Evolutionary conservation across 1,140 invertebrate species (phyloP).

Genomic region (Neodiprion fabricii): DNA sequence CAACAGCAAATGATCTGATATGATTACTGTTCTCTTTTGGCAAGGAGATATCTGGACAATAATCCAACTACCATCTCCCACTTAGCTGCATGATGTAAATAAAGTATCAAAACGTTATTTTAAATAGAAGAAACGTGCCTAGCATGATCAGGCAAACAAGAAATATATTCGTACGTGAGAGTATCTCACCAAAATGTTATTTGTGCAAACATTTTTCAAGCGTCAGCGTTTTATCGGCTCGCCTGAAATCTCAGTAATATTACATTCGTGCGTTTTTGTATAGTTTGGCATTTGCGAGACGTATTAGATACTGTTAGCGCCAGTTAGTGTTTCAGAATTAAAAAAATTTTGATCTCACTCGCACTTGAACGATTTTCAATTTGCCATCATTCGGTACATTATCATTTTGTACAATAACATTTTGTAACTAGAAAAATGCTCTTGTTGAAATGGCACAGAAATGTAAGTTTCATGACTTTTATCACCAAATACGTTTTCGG

Average conservation of each 20-base stretch:
- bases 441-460: too few species aligned
- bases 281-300: background rate
- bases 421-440: too few species aligned
- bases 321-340: too few species aligned
- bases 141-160: background rate
- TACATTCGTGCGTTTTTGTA: background rate
- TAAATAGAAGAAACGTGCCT: background rate
- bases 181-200: background rate
- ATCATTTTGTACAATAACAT: too few species aligned
- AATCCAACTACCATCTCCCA: background rate
- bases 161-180: background rate
- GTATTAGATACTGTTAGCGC: too few species aligned
- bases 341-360: too few species aligned
- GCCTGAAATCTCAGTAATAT: background rate
- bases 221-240: background rate
- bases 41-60: background rate
- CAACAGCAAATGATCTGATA: too few species aligned
- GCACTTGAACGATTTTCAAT: too few species aligned
- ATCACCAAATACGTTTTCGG: too few species aligned
- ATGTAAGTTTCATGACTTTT: too few species aligned
- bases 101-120: background rate
- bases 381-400: too few species aligned
- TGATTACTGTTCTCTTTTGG: too few species aligned
- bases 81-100: background rate
- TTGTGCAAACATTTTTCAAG: background rate